Evolutionary conservation across 2,888 invertebrate genomes (phyloP), one percentile per base, ranked within the genome.

Genomic region (Agrilus mali): DNA sequence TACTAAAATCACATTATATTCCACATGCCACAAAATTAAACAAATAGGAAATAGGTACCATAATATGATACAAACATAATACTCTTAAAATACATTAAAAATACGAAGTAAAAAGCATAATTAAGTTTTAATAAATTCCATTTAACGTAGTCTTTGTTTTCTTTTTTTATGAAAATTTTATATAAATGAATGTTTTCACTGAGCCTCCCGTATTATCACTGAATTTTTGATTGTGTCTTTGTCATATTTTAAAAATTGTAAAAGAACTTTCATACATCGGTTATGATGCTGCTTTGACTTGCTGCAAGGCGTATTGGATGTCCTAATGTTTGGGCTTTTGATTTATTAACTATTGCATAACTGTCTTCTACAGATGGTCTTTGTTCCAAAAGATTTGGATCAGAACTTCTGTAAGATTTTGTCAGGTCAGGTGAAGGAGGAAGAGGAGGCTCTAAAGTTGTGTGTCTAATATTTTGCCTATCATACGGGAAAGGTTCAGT

Each of bases 241-340:
- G 8, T 27, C 10, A 10, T 27, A 22, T 22, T 22, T 22, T 4
- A 7, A 22, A 22, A 12, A 15, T 13, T 16, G 15, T 17, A n/a
- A 16, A 33, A 7, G 15, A 36, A 37, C n/a, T 37, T n/a, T 43
- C 54, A 64, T 33, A 64, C 63, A 44, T 61, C 62, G 8, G 64
- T 64, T 15, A 63, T 52, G 16, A 63, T 55, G 46, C 61, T 64
- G 47, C 61, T 62, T 40, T 63, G 63, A 49, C 63, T 64, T 46
- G 37, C 44, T 17, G 37, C 22, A 20, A 44, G 34, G 13, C 47
- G 31, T 10, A 20, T 17, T 13, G 43, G 38, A 46, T 34, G 38
- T 20, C 41, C 38, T 27, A 43, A 42, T 13, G 38, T 42, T 33
- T 43, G 33, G 3, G 36, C 10, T 33, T 38, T 50, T 3, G 37